Evolutionary conservation across 2,797 vertebrate genomes (phyloP), one percentile per base, ranked within the genome.

Genomic region (Austrolebias charrua): DNA sequence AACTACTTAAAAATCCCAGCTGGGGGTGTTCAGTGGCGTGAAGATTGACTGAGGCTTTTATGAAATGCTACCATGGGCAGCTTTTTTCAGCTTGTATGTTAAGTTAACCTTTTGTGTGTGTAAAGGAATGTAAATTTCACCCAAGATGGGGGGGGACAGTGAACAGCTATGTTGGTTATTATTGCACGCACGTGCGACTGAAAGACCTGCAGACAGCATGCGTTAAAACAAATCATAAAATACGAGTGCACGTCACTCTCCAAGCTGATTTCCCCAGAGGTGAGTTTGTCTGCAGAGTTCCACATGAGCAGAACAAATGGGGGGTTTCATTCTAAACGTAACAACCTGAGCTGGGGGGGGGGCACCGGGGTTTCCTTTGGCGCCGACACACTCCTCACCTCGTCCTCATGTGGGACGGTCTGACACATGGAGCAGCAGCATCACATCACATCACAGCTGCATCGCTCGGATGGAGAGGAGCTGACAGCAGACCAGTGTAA

Each of bases 1-100:
- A 86, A 82, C 75, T 82, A 82, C 73, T 86, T 86, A 80, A 85
- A 87, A 87, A 83, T 84, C 83, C 42, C 84, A 79, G 83, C 59
- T 73, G 12, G 83, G 79, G 74, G 75, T 82, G 61, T 68, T 83
- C 60, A 72, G 24, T 6, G 13, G 45, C 64, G 76, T 76, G 60
- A 29, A 60, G 58, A 70, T 52, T 54, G 19, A 24, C 18, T 40
- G 24, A 66, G 46, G 43, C 52, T 63, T 65, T 69, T 53, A 69
- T 75, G 53, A 45, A 56, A 63, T 54, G 59, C 58, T 49, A 52
- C 71, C 51, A 77, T 77, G 74, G 61, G 6, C 38, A 63, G 53
- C 61, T 66, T 73, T 63, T 48, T 63, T 66, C 59, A 42, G 66
- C 45, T 14, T 68, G 24, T 45, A 48, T 56, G 71, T 40, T 12